These are phyloP conservation scores for Ginglymostoma cirratum DNA, from an alignment of 2,113 vertebrate species.

Conservation along the genomic window DNA sequence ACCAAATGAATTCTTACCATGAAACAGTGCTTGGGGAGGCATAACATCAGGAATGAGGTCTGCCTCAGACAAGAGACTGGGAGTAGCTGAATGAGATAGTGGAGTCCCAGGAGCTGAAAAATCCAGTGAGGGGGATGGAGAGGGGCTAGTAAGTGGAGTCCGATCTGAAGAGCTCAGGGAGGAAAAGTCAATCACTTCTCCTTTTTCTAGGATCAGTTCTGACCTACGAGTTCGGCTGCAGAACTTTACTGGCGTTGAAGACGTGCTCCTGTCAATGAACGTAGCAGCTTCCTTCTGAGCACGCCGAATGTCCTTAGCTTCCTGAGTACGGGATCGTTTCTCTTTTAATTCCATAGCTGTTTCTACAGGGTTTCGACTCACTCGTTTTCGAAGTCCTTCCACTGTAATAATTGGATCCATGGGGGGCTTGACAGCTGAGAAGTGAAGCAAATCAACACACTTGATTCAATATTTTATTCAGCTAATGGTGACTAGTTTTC, in stretches of 20 bases:
- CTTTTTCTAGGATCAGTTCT: conserved; percentile 78
- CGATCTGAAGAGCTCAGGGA: conserved; percentile 90
- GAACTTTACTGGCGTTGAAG: conserved; percentile 79
- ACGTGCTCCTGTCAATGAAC: conserved; percentile 72
- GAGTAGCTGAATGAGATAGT: conserved; percentile 84
- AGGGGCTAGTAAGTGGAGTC: conserved; percentile 86
- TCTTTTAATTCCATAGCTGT: conserved; percentile 95
- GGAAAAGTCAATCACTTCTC: conserved; percentile 91
- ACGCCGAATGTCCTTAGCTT: conserved; percentile 91
- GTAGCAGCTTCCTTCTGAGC: conserved; percentile 85
- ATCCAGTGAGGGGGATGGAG: conserved; percentile 83
- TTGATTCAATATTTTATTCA: neutral
- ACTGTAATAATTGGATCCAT: conserved; percentile 85
- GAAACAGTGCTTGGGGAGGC: conserved; percentile 91
- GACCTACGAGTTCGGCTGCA: conserved; percentile 59
- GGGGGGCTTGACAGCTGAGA: conserved; percentile 62
- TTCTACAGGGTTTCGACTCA: conserved; percentile 77
- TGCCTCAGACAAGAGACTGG: conserved; percentile 86
- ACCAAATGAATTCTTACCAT: conserved; percentile 63
- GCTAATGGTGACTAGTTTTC: neutral
- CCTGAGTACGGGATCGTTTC: conserved; percentile 88
- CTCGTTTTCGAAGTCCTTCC: conserved; percentile 79
- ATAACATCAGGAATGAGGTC: conserved; percentile 94
- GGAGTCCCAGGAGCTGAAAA: conserved; percentile 94
- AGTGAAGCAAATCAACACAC: conserved; percentile 42